Evolutionary conservation across 2,113 vertebrate genomes (phyloP), one percentile per base, ranked within the genome.

Genomic region (Barbus barbus): DNA sequence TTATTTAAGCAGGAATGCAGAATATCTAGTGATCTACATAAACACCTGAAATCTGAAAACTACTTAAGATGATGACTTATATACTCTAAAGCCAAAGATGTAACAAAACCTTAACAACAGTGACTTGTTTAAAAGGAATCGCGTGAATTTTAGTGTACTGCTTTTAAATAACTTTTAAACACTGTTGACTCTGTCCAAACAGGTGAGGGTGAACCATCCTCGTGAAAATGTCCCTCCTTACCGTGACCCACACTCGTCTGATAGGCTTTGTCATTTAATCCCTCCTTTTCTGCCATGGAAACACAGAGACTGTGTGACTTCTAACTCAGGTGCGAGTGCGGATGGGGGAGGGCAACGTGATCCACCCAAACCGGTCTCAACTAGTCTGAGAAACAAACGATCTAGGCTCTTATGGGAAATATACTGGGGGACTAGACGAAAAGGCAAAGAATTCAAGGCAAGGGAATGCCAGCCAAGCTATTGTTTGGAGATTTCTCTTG

Each of bases 351-450:
- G 85, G 65, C 58, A 67, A 90, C 86, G 36, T 74, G 86, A 74
- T 87, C 93, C 83, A 89, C 92, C 84, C 69, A 46, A 82, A 93
- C 92, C 87, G 90, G 92, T 82, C 90, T 86, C 78, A 90, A 91
- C 92, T 78, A 71, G 89, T 91, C 88, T 86, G 72, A 87, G 82
- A 24, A 79, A 89, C 86, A 83, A 89, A 91, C 86, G 86, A 89
- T 46, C 48, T 22, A 0, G n/a, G 86, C 89, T 77, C 38, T 91
- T 31, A 80, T 89, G 87, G 90, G 74, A 81, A 87, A 18, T 3
- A 31, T 14, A 58, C 9, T 36, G 41, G 76, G 82, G 58, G 46
- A 33, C 22, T 44, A 61, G 3, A 48, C 14, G 46, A 48, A 48
- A 48, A 48, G 46, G 14, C 14, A 1, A 48, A 48, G 18, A 3